Evolutionary conservation across 2,888 invertebrate species (phyloP), one percentile per base, ranked within the genome.

Genomic region (Harpalus rufipes): DNA sequence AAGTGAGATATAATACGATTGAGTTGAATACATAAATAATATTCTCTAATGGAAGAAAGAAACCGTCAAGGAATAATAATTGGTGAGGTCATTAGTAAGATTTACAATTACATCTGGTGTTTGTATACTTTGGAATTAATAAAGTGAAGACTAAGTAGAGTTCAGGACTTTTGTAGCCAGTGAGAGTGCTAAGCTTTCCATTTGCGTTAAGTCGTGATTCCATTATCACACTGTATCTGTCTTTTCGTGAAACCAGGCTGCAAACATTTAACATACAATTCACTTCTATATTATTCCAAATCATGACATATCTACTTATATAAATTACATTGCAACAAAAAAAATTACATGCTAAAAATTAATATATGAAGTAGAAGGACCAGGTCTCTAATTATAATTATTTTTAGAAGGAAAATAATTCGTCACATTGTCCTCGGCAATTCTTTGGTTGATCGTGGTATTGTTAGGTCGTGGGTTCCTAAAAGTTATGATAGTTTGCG

Each of bases 71-170:
- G 83, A 83, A 83, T 83, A 83, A 76, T 76, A 83, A 83, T 83
- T 74, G 74, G 84, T 61, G 78, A 56, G 84, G 84, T 78, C 78
- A 84, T 84, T 84, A 84, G 21, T 18, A 85, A 85, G 85, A 85
- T 85, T 85, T 85, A 85, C 85, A 85, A 85, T 85, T 85, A 85
- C 85, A 85, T 80, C 79, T 85, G 85, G 72, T 44, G 85, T 63
- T 68, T 85, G 85, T 85, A 68, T 85, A 85, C 85, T 85, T 85
- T 79, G 80, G 85, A 85, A 85, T 85, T 85, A 85, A 85, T 85
- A 85, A 85, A 85, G 80, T 80, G 79, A 68, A 25, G 80, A 56
- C 16, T 85, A 85, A 85, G 85, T 85, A 83, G 81, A 68, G 72
- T 81, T 81, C 78, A 78, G 59, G 59, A 68, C 84, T 76, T 76